Conservation (phyloP, 2,113 vertebrate genomes). For the Scolopax mira region DNA sequence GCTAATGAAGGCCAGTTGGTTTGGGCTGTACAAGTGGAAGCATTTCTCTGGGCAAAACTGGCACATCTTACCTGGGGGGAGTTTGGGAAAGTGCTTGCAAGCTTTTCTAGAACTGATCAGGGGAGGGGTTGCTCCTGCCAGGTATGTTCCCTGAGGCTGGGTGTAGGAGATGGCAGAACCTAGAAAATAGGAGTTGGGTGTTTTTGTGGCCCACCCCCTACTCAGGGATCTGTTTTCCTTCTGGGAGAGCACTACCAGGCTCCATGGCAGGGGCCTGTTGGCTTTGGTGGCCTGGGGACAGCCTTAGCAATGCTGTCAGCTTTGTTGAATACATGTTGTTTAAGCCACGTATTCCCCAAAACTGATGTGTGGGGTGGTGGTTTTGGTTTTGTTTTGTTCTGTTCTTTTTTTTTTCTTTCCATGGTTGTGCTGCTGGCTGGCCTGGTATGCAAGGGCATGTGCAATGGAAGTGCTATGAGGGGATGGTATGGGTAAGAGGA, state of each 20-base stretch:
- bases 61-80: not conserved
- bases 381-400: not conserved
- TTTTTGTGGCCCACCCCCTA: not conserved
- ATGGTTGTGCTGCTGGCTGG: not conserved
- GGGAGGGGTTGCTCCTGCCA: not conserved
- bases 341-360: not conserved
- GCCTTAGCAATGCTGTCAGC: not conserved
- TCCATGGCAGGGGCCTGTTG: rapidly evolving
- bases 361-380: not conserved
- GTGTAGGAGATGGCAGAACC: not conserved
- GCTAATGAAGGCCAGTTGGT: not conserved
- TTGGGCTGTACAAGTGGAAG: not conserved
- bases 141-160: not conserved
- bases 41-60: not conserved
- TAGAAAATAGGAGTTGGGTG: not conserved
- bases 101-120: not conserved
- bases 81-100: not conserved
- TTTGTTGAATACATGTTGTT: rapidly evolving
- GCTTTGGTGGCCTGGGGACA: not conserved
- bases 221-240: not conserved
- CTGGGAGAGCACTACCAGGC: not conserved
- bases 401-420: rapidly evolving
- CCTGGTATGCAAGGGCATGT: not conserved
- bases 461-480: not conserved
- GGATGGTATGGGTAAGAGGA: not conserved